Percentiles rank a stretch among this genome's conserved stretches.
Evolutionary conservation across 2,888 invertebrate genomes (phyloP).

Genomic region (Geophilus truncorum): DNA sequence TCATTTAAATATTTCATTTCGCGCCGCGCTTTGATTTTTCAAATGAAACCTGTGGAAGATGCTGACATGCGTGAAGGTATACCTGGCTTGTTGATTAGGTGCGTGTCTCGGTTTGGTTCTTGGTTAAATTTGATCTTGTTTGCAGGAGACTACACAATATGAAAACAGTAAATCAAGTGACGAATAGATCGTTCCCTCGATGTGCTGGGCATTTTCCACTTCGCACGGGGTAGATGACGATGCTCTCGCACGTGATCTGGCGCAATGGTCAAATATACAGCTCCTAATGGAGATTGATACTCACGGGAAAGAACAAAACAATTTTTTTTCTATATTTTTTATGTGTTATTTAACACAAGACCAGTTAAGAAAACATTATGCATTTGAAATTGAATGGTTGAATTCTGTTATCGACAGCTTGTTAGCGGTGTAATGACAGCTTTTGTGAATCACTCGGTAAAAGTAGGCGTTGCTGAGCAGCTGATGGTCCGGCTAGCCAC

Average conservation of each 20-base stretch:
- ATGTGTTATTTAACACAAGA: not conserved
- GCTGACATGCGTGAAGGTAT: not conserved
- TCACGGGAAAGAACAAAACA: not conserved
- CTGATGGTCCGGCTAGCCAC: not conserved
- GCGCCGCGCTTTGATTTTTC: not conserved
- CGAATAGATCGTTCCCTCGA: not conserved
- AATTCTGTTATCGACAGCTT: not conserved
- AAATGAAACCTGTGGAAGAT: not conserved
- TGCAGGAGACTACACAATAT: constrained; percentile 29
- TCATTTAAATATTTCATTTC: not conserved
- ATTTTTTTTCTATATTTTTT: no score
- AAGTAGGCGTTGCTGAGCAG: not conserved
- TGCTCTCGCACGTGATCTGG: not conserved
- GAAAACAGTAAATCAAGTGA: constrained; percentile 32
- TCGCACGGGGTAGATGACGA: not conserved
- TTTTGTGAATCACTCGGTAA: not conserved
- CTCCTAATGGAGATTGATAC: not conserved
- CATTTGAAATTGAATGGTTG: not conserved
- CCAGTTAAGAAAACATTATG: not conserved
- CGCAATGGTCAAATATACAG: not conserved
- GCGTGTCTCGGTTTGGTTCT: not conserved
- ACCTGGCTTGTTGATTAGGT: not conserved
- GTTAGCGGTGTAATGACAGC: not conserved
- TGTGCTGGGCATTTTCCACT: not conserved
- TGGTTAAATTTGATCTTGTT: constrained; percentile 33